phyloP scores from a whole-genome alignment of 2,797 vertebrate species.

The Pangasius djambal region DNA sequence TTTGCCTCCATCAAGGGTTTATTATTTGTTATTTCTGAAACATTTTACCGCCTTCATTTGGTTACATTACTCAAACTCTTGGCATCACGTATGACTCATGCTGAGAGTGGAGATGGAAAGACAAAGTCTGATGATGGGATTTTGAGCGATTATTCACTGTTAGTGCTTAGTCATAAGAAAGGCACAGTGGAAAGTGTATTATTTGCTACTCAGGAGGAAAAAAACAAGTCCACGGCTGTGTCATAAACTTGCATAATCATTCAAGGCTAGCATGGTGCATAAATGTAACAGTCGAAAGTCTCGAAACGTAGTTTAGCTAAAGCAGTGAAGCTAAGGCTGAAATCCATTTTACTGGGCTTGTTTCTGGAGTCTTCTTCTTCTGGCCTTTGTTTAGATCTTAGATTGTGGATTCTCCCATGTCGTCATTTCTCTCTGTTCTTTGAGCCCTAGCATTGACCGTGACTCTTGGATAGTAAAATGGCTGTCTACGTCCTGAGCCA shows the following conservation, averaged over 20 bases:
- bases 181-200: not conserved
- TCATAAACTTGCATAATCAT: not conserved
- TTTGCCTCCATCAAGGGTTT: not conserved
- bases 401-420: too few species aligned
- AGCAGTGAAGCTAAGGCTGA: not conserved
- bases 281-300: not conserved
- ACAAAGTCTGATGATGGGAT: not conserved
- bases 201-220: not conserved
- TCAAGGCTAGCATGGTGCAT: not conserved
- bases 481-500: too few species aligned
- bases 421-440: too few species aligned
- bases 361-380: too few species aligned
- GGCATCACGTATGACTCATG: not conserved
- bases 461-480: too few species aligned
- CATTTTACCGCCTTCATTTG: not conserved
- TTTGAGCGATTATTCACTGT: not conserved
- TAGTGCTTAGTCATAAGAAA: slow-evolving; percentile 4
- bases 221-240: not conserved
- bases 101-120: slow-evolving; percentile 10
- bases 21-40: not conserved
- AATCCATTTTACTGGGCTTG: too few species aligned
- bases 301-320: not conserved
- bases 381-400: too few species aligned
- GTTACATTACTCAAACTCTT: not conserved
- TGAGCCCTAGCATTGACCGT: too few species aligned